Evolutionary conservation across 2,113 vertebrate species (phyloP).

Genomic region (Lepisosteus osseus): DNA sequence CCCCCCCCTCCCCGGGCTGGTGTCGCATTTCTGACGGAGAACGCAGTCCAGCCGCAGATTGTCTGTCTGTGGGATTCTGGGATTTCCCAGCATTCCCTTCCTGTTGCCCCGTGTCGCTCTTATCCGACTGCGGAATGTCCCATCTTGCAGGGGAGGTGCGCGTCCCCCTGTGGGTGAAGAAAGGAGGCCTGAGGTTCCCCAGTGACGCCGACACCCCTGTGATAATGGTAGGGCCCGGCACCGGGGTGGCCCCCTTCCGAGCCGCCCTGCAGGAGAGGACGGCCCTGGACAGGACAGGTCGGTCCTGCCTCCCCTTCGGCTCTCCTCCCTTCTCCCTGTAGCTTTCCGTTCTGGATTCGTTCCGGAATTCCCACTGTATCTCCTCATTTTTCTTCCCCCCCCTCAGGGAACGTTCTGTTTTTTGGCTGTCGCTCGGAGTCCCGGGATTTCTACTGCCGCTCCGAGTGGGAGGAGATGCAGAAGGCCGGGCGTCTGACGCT

Average conservation of each 20-base stretch:
- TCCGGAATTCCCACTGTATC: too few species aligned
- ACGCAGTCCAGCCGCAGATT: not conserved
- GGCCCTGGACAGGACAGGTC: constrained; percentile 66
- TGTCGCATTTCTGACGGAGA: too few species aligned
- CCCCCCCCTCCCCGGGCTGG: too few species aligned
- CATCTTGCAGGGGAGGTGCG: constrained; percentile 56
- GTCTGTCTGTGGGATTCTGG: not conserved
- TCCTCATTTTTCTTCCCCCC: too few species aligned
- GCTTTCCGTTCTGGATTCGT: too few species aligned
- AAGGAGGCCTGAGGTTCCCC: constrained; percentile 79
- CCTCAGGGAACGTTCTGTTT: constrained; percentile 78
- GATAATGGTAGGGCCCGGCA: constrained; percentile 93
- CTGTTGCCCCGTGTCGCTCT: not conserved
- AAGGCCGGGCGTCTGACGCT: constrained; percentile 64
- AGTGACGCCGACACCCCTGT: constrained; percentile 57
- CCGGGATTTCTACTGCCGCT: constrained; percentile 85
- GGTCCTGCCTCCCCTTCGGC: constrained; percentile 15
- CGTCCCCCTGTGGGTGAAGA: constrained; percentile 88
- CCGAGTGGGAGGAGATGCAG: constrained; percentile 78
- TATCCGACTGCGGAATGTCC: not conserved
- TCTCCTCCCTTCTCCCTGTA: not conserved
- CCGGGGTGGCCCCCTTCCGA: constrained; percentile 91
- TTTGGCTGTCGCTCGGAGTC: constrained; percentile 82
- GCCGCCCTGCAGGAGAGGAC: constrained; percentile 81
- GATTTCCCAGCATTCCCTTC: not conserved